These are phyloP conservation scores for Pituophis catenifer DNA, from an alignment of 2,113 vertebrate species.

Conservation along the genomic window DNA sequence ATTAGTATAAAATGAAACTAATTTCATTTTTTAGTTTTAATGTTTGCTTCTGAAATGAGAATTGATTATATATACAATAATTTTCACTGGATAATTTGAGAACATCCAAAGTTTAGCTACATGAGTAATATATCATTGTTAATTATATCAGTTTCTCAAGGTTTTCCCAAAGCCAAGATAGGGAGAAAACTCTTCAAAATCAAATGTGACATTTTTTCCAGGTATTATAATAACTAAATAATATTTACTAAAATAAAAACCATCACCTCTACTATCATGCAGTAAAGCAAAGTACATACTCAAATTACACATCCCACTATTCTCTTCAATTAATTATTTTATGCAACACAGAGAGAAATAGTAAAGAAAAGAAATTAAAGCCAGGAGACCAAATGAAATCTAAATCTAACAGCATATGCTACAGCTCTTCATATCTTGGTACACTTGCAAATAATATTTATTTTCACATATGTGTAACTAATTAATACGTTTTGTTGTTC, in stretches of 20 bases:
- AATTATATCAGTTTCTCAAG: too few relatives aligned
- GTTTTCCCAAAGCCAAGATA: background rate
- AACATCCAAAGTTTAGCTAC: background rate
- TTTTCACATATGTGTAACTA: background rate
- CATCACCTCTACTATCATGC: background rate
- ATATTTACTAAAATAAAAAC: background rate
- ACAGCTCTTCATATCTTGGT: background rate
- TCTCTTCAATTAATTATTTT: background rate
- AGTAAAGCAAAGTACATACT: background rate
- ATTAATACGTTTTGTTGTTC: background rate
- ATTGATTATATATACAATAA: background rate
- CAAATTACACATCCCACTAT: background rate
- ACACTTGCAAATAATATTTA: background rate
- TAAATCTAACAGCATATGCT: background rate
- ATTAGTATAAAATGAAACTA: slow-evolving; percentile 11
- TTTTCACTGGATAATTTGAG: background rate
- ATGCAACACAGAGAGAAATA: background rate
- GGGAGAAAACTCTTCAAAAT: background rate
- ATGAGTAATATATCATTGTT: background rate
- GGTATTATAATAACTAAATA: background rate
- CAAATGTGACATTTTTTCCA: background rate
- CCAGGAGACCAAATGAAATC: background rate
- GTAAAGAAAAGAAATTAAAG: background rate
- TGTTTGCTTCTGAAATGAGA: background rate
- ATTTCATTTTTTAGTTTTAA: background rate